Evolutionary conservation across 1,140 invertebrate genomes (phyloP), one percentile per base, ranked within the genome.

Genomic region (Orchestia grillus): DNA sequence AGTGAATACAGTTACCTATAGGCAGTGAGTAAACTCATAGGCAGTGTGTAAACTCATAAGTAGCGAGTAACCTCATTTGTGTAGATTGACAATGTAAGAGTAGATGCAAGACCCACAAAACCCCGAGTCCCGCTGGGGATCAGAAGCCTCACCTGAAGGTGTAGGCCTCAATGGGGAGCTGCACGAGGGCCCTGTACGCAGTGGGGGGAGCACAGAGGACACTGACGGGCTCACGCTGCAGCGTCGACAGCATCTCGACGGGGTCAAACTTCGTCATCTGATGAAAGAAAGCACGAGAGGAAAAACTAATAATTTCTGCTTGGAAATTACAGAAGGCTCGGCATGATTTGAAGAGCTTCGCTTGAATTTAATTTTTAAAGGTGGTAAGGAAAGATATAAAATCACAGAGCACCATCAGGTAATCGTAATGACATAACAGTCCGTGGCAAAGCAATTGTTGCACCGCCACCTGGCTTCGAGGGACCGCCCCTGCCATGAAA

Each of bases 171-270:
- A 94, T 42, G 0, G 92, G 92, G 19, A 94, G 88, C 96, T 97
- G 97, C 23, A 98, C 96, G 44, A 98, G 94, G 40, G 97, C 95
- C 95, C 97, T 96, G 92, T 97, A 97, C 0, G 97, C 97, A 40
- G 97, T 98, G 1, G 98, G 97, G 95, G 98, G 97, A 41, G 97
- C 97, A 97, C 97, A 98, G 41, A 98, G 97, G 62, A 97, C 97
- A 42, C 97, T 97, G 3, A 98, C 97, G 0, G 97, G 97, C 96
- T 97, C 97, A 36, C 97, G 97, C 0, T 96, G 96, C 15, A 98
- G 96, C 4, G 97, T 96, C 97, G 97, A 96, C 36, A 97, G 95
- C n/a, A 97, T 97, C 91, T 96, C 95, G 28, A 96, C 95, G 44
- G 97, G 96, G 97, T 97, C 97, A 97, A 97, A 97, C 41, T 96